A percentile compares a stretch with the other conserved stretches of the same genome.
These are phyloP conservation scores for Cacatua alba DNA, from an alignment of 2,113 vertebrate genomes.

Conservation along the genomic window DNA sequence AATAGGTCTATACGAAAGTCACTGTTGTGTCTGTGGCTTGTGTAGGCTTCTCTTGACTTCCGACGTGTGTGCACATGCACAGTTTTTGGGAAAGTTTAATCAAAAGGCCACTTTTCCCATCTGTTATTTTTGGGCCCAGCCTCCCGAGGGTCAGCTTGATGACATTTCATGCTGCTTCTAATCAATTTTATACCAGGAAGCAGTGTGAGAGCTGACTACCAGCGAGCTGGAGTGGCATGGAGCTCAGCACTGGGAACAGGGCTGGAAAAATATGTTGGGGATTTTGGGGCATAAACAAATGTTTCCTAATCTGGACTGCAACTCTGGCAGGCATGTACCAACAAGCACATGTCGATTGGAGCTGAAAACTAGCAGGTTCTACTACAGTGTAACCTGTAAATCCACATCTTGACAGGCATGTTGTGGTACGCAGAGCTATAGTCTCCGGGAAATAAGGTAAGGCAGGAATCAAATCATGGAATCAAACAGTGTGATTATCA, in stretches of 20 bases:
- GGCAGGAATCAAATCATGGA: slow-evolving; percentile 59
- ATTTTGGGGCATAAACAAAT: slow-evolving; percentile 74
- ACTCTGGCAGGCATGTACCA: slow-evolving; percentile 62
- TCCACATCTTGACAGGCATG: slow-evolving; percentile 74
- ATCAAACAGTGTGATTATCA: slow-evolving; percentile 72
- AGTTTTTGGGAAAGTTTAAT: slow-evolving; percentile 62
- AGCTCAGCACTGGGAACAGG: slow-evolving; percentile 31
- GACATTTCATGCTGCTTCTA: slow-evolving; percentile 67
- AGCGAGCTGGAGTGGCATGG: not conserved
- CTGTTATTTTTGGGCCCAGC: slow-evolving; percentile 60
- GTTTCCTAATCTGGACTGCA: slow-evolving; percentile 76
- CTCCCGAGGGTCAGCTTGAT: slow-evolving; percentile 55
- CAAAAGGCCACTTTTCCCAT: slow-evolving; percentile 57
- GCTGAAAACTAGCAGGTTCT: slow-evolving; percentile 73
- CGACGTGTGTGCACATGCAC: not conserved
- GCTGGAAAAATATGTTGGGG: slow-evolving; percentile 58
- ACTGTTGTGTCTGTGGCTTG: not conserved
- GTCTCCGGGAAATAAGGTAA: slow-evolving; percentile 65
- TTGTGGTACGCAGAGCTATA: slow-evolving; percentile 74
- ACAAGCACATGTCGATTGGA: slow-evolving; percentile 75
- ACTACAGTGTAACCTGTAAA: slow-evolving; percentile 71
- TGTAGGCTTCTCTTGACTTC: not conserved
- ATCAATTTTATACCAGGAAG: slow-evolving; percentile 64
- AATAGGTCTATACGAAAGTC: not conserved
- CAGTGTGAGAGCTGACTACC: slow-evolving; percentile 54